Base-by-base conservation (phyloP, 2,113 vertebrate genomes). In the Bostrychus sinensis region DNA sequence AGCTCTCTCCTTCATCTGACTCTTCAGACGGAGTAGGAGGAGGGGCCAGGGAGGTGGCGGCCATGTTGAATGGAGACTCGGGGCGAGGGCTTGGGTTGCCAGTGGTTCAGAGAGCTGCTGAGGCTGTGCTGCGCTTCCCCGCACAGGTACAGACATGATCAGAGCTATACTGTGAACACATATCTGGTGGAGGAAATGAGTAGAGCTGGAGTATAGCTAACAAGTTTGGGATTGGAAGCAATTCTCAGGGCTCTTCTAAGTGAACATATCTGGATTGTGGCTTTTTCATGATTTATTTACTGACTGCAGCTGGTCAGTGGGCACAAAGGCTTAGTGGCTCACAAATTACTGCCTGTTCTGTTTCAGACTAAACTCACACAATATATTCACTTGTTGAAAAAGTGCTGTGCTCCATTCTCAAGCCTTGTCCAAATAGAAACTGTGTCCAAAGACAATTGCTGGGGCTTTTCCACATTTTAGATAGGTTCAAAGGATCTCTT, bases 121-220 rank as follows among this genome's bases (percentile, higher is more conserved):
- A 95, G 77, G 91, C 92, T 37, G 90, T 91, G 63, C 89, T 98
- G 77, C 81, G 60, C 66, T 94, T 92, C 84, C 90, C 96, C 13
- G 95, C 91, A 53, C 92, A 86, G 95, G 97, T 98, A 75, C 69
- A 1, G 8, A 41, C 36, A 12, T 32, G 7, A 19, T 30, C 23
- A n/a, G 10, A 13, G 32, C 0, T 1, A 0, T 2, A 11, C 28
- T 51, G 25, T 28, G 23, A 16, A 6, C 5, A 25, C 16, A 11
- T 26, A 28, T 19, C 7, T 45, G 19, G 20, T 28, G n/a, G 41
- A 67, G 71, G 60, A 76, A 69, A 36, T 63, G 60, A 55, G 55
- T 65, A 2, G 1, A 39, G 34, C 17, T 62, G 70, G 78, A 23
- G 9, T 55, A 58, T 11, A 10, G 28, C 41, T 3, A 1, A 2